These are phyloP conservation scores for Steinernema scapterisci DNA, from an alignment of 2,888 invertebrate species.

Conservation along the genomic window DNA sequence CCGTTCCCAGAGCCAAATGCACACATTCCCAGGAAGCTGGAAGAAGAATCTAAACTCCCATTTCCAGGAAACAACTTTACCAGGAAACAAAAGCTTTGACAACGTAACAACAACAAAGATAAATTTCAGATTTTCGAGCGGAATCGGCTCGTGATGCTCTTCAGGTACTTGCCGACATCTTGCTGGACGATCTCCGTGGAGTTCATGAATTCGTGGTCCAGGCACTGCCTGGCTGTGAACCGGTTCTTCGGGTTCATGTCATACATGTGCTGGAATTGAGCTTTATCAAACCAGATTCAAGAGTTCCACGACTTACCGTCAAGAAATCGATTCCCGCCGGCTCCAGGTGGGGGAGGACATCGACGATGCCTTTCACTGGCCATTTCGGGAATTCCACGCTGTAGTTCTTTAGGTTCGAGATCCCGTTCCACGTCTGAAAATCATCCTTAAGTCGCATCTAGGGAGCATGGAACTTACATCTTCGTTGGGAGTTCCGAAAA, in stretches of 20 bases:
- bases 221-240: neutral
- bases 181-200: neutral
- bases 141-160: too few species aligned
- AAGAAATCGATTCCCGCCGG: neutral
- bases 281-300: too few species aligned
- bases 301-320: neutral
- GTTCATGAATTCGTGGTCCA: neutral
- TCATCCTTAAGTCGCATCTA: neutral
- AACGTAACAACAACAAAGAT: too few species aligned
- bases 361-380: constrained; percentile 24
- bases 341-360: neutral
- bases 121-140: too few species aligned
- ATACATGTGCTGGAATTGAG: neutral
- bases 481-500: constrained; percentile 90
- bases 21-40: too few species aligned
- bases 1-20: too few species aligned
- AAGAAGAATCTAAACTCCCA: too few species aligned
- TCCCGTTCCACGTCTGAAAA: constrained; percentile 76
- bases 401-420: constrained; percentile 87
- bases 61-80: too few species aligned
- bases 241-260: constrained; percentile 1
- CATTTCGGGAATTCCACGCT: constrained; percentile 74
- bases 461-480: constrained; percentile 75
- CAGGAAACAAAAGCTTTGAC: too few species aligned
- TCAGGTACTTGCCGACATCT: neutral